Evolutionary conservation across 2,888 invertebrate genomes (phyloP), one percentile per base, ranked within the genome.

Genomic region (Spialia ferax): DNA sequence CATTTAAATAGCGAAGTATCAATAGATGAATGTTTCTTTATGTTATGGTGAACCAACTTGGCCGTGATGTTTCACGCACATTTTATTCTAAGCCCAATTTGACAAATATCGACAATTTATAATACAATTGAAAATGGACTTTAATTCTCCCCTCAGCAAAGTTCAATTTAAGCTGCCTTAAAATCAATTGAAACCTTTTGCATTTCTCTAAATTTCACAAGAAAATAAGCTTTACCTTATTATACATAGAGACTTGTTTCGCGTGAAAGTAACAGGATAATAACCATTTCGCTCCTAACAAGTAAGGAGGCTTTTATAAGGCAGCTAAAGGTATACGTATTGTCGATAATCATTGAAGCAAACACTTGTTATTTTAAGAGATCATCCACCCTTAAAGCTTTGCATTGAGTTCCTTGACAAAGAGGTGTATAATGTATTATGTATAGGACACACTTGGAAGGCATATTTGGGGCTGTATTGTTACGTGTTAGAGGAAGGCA

Each of bases 321-420:
- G 91, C 92, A 85, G 91, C 91, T 88, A 93, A 92, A 93, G 90
- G 91, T 91, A 85, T 85, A 80, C 78, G 86, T 83, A 91, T 94
- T 94, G 93, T 94, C 84, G 89, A 86, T 93, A 94, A 94, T 93
- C 94, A 92, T 87, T 93, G 91, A 93, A 94, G 94, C 94, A 94
- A 93, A 93, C 94, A 94, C 94, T 94, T 93, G 94, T 93, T 94
- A 94, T 94, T 94, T 93, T 93, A 92, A 93, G 93, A 91, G 94
- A 93, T 94, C 94, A 93, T 93, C 93, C 91, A 91, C 84, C 92
- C 89, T 89, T 90, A 90, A 90, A 86, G 92, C 84, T 86, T 86
- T 80, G 79, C 87, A 87, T 89, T 89, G 85, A 86, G 83, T 79
- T 82, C 78, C 81, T 71, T 77, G 86, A 92, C 91, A 92, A 91